Conservation (phyloP, 1,140 invertebrate species). For the Dinoponera quadriceps region DNA sequence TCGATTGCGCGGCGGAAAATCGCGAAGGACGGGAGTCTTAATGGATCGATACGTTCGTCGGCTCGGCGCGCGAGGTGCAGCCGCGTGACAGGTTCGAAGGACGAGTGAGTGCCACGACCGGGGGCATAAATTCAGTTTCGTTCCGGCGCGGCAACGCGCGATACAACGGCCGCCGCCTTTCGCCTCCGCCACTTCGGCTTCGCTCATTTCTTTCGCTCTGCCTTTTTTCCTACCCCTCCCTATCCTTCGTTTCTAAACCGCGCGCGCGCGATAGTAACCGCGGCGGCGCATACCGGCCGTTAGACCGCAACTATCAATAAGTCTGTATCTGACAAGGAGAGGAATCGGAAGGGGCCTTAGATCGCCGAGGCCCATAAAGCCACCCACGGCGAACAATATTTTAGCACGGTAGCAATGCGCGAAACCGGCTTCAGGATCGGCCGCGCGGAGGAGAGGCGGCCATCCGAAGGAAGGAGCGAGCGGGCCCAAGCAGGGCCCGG, state of each 20-base stretch:
- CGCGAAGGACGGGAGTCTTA: constrained; percentile 53
- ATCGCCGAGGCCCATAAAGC: constrained; percentile 80
- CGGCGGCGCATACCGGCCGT: constrained; percentile 42
- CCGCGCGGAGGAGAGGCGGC: constrained; percentile 8
- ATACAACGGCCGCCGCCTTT: constrained; percentile 43
- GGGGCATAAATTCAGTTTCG: constrained; percentile 70
- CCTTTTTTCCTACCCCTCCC: background rate
- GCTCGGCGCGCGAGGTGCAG: background rate
- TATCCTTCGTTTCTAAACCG: background rate
- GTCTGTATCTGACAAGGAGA: constrained; percentile 80
- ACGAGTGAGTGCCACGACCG: constrained; percentile 56
- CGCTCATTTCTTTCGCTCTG: background rate
- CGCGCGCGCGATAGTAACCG: constrained; percentile 54
- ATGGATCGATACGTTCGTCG: constrained; percentile 50
- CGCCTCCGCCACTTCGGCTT: constrained; percentile 40
- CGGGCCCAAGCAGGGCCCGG: constrained; percentile 2
- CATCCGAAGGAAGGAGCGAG: constrained; percentile 26
- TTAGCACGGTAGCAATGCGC: constrained; percentile 82
- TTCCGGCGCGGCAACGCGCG: constrained; percentile 44
- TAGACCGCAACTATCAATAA: constrained; percentile 79
- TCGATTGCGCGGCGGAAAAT: constrained; percentile 23
- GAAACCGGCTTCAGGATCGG: constrained; percentile 74
- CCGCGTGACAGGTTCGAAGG: constrained; percentile 45
- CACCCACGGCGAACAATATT: constrained; percentile 83
- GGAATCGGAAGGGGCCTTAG: constrained; percentile 77